These are phyloP conservation scores for Hetaerina titia DNA, from an alignment of 2,888 invertebrate species.

Conservation along the genomic window DNA sequence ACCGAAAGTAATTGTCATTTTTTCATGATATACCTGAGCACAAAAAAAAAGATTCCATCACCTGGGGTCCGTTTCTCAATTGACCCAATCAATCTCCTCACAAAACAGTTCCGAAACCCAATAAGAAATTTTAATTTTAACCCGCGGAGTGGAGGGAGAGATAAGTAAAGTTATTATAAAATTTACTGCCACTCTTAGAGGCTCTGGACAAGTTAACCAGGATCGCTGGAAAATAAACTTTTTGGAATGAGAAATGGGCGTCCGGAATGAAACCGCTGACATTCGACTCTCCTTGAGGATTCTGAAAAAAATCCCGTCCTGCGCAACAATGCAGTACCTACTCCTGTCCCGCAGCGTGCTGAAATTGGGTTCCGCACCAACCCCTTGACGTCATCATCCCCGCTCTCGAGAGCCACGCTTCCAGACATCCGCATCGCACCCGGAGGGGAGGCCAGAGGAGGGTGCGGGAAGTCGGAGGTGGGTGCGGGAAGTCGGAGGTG, in stretches of 20 bases:
- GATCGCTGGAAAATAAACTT: background rate
- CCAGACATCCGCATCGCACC: background rate
- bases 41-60: too few species aligned
- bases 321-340: background rate
- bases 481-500: too few species aligned
- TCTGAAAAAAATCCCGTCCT: background rate
- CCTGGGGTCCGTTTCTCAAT: too few species aligned
- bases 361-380: background rate
- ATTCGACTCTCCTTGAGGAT: background rate
- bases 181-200: background rate
- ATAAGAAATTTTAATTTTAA: background rate
- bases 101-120: background rate
- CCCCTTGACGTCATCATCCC: background rate
- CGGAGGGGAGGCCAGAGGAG: background rate
- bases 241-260: background rate
- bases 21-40: too few species aligned
- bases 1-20: too few species aligned
- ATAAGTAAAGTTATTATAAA: background rate
- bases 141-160: background rate
- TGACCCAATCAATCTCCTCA: background rate
- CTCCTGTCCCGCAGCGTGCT: background rate
- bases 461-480: background rate
- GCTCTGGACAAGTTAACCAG: background rate
- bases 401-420: background rate
- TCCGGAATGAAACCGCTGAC: background rate